Evolutionary conservation across 2,888 invertebrate genomes (phyloP).

Genomic region (Caenorhabditis sp.): DNA sequence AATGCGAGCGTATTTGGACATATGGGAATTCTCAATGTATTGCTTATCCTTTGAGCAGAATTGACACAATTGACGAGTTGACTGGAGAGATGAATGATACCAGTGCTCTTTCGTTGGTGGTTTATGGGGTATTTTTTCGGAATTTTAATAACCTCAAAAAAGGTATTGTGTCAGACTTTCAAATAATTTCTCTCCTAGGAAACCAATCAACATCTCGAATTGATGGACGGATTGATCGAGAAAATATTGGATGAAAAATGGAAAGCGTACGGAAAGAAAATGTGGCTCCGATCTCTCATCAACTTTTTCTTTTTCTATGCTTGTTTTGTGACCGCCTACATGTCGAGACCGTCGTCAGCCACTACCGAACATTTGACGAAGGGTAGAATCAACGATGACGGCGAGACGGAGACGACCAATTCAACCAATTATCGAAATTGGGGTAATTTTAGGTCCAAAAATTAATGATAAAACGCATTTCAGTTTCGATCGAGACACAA

Average conservation of each 20-base stretch:
- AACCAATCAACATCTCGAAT: constrained; percentile 89
- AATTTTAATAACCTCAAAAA: too few species aligned
- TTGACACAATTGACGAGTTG: constrained; percentile 91
- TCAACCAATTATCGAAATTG: constrained; percentile 24
- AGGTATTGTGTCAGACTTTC: not conserved
- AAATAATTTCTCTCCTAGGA: constrained; percentile 76
- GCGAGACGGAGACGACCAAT: constrained; percentile 25
- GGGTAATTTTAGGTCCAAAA: not conserved
- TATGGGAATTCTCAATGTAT: constrained; percentile 79
- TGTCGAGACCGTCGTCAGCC: constrained; percentile 77
- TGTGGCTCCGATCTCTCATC: constrained; percentile 78
- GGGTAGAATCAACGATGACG: constrained; percentile 29
- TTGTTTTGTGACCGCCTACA: constrained; percentile 86
- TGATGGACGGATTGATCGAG: constrained; percentile 91
- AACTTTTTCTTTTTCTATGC: constrained; percentile 89
- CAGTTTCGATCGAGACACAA: constrained; percentile 31
- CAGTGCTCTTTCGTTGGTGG: constrained; percentile 91
- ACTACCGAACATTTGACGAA: constrained; percentile 54
- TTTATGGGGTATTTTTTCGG: constrained; percentile 83
- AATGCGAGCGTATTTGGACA: constrained; percentile 96
- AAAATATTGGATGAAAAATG: constrained; percentile 94
- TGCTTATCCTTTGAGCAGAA: constrained; percentile 82
- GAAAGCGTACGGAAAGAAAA: constrained; percentile 84
- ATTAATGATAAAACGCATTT: not conserved
- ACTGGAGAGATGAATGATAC: constrained; percentile 93